Evolutionary conservation across 2,888 invertebrate species (phyloP).

Genomic region (Lithodes maja): DNA sequence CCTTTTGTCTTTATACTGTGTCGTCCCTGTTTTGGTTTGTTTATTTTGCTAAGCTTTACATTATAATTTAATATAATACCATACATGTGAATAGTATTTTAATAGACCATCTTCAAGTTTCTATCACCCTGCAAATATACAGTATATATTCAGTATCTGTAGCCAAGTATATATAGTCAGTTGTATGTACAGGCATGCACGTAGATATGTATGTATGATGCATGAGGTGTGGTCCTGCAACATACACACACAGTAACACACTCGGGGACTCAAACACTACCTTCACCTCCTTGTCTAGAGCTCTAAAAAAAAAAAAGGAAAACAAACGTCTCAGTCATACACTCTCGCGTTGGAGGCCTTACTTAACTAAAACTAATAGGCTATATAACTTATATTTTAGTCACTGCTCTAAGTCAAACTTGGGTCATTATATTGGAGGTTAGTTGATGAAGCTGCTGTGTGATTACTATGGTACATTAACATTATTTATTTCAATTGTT

Average conservation of each 20-base stretch:
- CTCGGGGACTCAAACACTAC: constrained; percentile 50
- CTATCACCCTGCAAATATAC: too few relatives aligned
- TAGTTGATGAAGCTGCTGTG: too few relatives aligned
- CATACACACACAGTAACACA: constrained; percentile 52
- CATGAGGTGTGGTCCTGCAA: constrained; percentile 44
- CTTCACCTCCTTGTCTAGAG: constrained; percentile 62
- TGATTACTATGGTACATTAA: too few relatives aligned
- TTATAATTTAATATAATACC: too few relatives aligned
- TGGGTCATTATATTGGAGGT: too few relatives aligned
- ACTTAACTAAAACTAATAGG: constrained; percentile 17
- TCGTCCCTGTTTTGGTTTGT: too few relatives aligned
- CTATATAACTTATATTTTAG: neutral
- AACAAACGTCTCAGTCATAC: constrained; percentile 52
- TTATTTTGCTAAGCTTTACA: too few relatives aligned
- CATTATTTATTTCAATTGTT: too few relatives aligned
- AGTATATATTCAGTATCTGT: neutral
- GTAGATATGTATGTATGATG: neutral
- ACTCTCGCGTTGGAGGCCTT: constrained; percentile 41
- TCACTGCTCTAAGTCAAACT: neutral
- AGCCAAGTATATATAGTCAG: neutral
- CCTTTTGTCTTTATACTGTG: too few relatives aligned
- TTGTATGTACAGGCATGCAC: constrained; percentile 15
- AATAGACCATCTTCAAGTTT: too few relatives aligned
- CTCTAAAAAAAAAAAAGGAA: constrained; percentile 55
- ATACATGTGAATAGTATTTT: too few relatives aligned